Conservation (phyloP, 2,113 vertebrate genomes). For the Cygnus atratus region DNA sequence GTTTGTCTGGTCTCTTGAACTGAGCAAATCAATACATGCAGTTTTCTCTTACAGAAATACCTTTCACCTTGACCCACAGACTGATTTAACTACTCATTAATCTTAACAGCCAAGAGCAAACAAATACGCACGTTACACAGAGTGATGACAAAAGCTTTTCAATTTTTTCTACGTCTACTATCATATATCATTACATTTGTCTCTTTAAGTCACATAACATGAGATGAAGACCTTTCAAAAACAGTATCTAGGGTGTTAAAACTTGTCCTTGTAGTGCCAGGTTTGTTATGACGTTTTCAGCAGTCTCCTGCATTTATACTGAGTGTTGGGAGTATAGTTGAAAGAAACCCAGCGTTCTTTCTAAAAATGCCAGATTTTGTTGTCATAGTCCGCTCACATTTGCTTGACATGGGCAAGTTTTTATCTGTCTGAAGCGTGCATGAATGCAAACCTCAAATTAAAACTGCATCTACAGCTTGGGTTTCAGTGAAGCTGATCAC, state of each 20-base stretch:
- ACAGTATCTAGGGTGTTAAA: not conserved
- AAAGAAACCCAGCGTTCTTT: not conserved
- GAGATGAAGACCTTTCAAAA: not conserved
- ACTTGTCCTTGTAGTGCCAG: not conserved
- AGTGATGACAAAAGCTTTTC: not conserved
- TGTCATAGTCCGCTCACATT: not conserved
- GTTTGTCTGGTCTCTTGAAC: not conserved
- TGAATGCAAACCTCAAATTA: not conserved
- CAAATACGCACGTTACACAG: fast-evolving
- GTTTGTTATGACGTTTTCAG: not conserved
- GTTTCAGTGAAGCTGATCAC: not conserved
- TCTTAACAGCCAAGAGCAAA: not conserved
- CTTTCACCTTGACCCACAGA: not conserved
- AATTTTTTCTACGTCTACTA: not conserved
- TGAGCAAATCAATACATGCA: not conserved
- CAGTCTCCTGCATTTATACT: not conserved
- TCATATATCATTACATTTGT: not conserved
- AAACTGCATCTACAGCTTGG: not conserved
- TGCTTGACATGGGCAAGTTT: not conserved
- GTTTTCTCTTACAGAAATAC: not conserved
- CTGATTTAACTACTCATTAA: not conserved
- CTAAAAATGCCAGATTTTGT: not conserved
- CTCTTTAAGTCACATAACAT: not conserved
- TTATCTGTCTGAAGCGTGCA: not conserved
- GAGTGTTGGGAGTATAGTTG: not conserved